phyloP scores from a whole-genome alignment of 2,797 vertebrate genomes.

The Allobates femoralis region DNA sequence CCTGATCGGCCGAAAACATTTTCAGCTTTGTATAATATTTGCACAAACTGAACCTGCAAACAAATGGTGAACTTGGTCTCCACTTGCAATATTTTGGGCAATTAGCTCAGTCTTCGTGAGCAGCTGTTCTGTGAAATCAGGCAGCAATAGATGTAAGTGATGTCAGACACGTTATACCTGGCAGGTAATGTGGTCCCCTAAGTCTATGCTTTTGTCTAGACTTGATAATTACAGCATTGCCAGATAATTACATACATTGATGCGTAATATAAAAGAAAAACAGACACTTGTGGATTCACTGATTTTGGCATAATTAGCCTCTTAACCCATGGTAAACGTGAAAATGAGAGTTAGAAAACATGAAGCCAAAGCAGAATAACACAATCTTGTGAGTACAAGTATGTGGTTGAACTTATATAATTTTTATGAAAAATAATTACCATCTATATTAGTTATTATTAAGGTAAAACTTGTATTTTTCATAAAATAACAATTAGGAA shows the following conservation, averaged over 20 bases:
- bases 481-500: too few relatives aligned
- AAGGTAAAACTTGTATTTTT: neutral
- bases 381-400: neutral
- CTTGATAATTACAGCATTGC: conserved; percentile 47
- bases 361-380: neutral
- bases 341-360: neutral
- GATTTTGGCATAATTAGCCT: conserved; percentile 30
- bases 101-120: neutral
- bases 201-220: conserved; percentile 55
- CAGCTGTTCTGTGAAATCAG: neutral
- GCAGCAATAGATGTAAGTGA: neutral
- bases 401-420: neutral
- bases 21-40: neutral
- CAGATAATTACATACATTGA: conserved; percentile 47
- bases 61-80: neutral
- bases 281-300: conserved; percentile 25
- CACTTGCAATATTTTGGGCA: neutral
- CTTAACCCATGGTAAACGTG: neutral
- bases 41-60: neutral
- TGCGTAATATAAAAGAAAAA: conserved; percentile 29
- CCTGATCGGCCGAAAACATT: neutral
- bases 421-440: neutral
- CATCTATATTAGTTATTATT: neutral
- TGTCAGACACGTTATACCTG: conserved; percentile 26
- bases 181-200: conserved; percentile 40